Evolutionary conservation across 2,797 vertebrate species (phyloP).

Genomic region (Smutsia temminckii): DNA sequence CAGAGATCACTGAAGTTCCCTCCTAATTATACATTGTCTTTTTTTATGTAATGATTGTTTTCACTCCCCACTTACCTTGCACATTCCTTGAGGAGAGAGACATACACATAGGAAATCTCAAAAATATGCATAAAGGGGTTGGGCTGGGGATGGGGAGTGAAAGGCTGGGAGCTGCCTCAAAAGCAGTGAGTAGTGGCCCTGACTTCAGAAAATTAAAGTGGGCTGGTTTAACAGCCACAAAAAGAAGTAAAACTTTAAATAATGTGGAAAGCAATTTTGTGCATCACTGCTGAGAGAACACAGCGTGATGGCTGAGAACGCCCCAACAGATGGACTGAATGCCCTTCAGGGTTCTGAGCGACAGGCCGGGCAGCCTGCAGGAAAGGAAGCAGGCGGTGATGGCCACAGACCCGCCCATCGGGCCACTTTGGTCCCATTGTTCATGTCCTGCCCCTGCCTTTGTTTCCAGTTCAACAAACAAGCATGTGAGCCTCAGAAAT

Average conservation of each 20-base stretch:
- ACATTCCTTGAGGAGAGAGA: not conserved
- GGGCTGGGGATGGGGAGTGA: accelerated
- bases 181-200: accelerated
- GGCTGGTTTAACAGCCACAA: accelerated
- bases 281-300: accelerated
- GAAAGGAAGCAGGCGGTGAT: not conserved
- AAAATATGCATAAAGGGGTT: accelerated
- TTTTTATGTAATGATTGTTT: not conserved
- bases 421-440: not conserved
- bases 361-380: accelerated
- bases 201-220: accelerated
- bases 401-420: accelerated
- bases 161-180: not conserved
- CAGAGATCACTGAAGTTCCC: not conserved
- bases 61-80: not conserved
- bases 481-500: not conserved
- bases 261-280: accelerated
- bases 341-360: too few relatives aligned
- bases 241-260: accelerated
- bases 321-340: accelerated
- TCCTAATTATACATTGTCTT: accelerated
- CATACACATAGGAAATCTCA: not conserved
- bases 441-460: not conserved
- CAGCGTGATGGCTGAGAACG: accelerated
- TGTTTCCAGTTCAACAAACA: not conserved